These are phyloP conservation scores for Megastigmus dorsalis DNA, from an alignment of 2,888 invertebrate species.

Conservation along the genomic window DNA sequence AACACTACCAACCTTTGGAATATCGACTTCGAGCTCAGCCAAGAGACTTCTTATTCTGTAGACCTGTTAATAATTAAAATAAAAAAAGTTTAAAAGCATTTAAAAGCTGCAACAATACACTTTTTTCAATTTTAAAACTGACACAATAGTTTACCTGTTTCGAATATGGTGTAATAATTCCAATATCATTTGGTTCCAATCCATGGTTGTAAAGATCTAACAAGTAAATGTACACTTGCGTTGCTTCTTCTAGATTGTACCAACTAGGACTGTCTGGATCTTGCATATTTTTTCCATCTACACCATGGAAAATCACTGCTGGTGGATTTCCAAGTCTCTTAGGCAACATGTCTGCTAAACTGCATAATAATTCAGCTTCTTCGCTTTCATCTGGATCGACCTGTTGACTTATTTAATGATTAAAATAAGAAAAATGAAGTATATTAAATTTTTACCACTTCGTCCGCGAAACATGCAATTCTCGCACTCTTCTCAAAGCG, in stretches of 20 bases:
- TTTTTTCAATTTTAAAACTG: too few relatives aligned
- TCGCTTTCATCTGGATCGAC: slow-evolving; percentile 71
- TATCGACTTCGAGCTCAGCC: slow-evolving; percentile 75
- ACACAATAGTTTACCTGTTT: slow-evolving; percentile 95
- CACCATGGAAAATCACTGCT: slow-evolving; percentile 83
- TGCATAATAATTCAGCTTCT: slow-evolving; percentile 73
- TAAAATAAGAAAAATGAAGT: slow-evolving; percentile 26
- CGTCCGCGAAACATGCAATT: too few relatives aligned
- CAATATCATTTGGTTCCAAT: slow-evolving; percentile 83
- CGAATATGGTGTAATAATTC: slow-evolving; percentile 93
- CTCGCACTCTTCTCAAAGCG: too few relatives aligned
- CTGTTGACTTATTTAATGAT: slow-evolving; percentile 61
- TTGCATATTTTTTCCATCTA: slow-evolving; percentile 82
- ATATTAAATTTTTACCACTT: slow-evolving; percentile 25
- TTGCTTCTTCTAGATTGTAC: slow-evolving; percentile 91
- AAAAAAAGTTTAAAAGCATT: slow-evolving; percentile 59
- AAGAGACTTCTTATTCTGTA: slow-evolving; percentile 79
- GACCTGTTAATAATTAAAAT: slow-evolving; percentile 74
- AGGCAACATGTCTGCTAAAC: slow-evolving; percentile 72
- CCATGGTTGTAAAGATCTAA: slow-evolving; percentile 81
- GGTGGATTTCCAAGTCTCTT: slow-evolving; percentile 71
- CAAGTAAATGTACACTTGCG: slow-evolving; percentile 79
- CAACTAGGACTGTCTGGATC: slow-evolving; percentile 89
- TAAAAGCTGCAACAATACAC: too few relatives aligned
- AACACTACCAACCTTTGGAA: slow-evolving; percentile 85